Evolutionary conservation across 2,888 invertebrate species (phyloP).

Genomic region (Drosophila buzzatii): DNA sequence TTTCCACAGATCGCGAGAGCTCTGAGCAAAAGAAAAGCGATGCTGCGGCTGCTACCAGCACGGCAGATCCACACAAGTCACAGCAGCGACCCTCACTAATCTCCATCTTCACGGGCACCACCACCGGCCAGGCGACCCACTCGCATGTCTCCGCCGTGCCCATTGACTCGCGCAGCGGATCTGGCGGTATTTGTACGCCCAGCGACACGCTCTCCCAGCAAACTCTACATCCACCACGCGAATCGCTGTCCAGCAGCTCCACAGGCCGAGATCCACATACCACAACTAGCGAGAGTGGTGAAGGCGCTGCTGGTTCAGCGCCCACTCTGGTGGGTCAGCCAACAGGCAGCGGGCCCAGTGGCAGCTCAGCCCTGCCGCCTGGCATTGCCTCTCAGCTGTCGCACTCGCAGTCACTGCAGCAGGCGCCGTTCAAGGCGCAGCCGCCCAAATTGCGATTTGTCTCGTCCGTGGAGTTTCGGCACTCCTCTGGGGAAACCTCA

Average conservation of each 20-base stretch:
- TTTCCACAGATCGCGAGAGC: constrained; percentile 82
- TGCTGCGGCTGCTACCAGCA: constrained; percentile 84
- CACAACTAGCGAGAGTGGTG: constrained; percentile 84
- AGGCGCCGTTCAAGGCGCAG: constrained; percentile 84
- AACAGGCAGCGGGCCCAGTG: constrained; percentile 59
- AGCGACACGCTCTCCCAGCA: constrained; percentile 85
- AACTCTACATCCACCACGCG: constrained; percentile 86
- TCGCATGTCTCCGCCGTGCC: constrained; percentile 84
- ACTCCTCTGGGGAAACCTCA: constrained; percentile 92
- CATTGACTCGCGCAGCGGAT: constrained; percentile 85
- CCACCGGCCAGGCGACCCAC: constrained; percentile 85
- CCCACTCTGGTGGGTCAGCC: constrained; percentile 76
- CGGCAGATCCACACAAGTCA: constrained; percentile 86
- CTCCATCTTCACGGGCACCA: constrained; percentile 88
- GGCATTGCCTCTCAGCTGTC: constrained; percentile 85
- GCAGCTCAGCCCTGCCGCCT: constrained; percentile 75
- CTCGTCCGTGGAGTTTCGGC: constrained; percentile 92
- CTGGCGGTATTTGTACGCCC: constrained; percentile 85
- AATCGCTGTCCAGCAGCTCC: constrained; percentile 88
- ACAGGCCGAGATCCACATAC: constrained; percentile 86
- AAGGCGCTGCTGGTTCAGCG: constrained; percentile 77
- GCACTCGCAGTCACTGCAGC: constrained; percentile 85
- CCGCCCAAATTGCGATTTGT: constrained; percentile 92
- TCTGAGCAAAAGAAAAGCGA: constrained; percentile 85
- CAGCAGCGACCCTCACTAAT: constrained; percentile 90